Evolutionary conservation across 1,140 invertebrate genomes (phyloP).

Genomic region (Drosophila rhopaloa): DNA sequence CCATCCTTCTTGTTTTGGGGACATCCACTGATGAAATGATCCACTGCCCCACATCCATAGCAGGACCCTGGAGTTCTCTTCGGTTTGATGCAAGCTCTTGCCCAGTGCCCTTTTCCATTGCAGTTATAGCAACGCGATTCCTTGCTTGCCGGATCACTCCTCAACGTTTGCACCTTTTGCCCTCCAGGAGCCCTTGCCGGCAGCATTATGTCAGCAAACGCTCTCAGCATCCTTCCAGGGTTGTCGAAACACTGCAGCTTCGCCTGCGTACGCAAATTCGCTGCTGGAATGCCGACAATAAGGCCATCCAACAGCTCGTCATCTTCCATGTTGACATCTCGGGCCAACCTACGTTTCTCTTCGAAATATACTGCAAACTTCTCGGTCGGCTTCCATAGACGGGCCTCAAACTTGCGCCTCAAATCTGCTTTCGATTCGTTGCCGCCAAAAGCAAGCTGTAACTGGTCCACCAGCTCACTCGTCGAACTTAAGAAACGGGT

Average conservation of each 20-base stretch:
- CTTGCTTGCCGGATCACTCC: background rate
- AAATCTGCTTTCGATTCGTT: background rate
- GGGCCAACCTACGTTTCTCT: background rate
- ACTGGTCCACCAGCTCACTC: background rate
- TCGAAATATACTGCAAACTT: conserved; percentile 1
- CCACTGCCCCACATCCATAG: too few relatives aligned
- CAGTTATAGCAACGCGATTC: background rate
- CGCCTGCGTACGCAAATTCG: too few relatives aligned
- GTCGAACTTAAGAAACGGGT: background rate
- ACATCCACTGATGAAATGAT: background rate
- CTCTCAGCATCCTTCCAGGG: background rate
- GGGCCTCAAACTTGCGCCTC: background rate
- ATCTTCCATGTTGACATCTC: background rate
- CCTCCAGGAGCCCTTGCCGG: background rate
- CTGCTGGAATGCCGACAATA: too few relatives aligned
- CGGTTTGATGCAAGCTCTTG: background rate
- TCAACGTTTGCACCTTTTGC: background rate
- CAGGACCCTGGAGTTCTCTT: background rate
- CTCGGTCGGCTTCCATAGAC: background rate
- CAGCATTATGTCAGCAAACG: conserved; percentile 1
- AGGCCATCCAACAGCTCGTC: too few relatives aligned
- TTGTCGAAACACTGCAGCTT: background rate
- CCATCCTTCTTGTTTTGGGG: too few relatives aligned
- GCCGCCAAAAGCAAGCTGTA: background rate
- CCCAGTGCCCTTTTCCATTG: background rate